A percentile compares a stretch with the other conserved stretches of the same genome.
phyloP scores from a whole-genome alignment of 2,888 invertebrate genomes.

The Colletes collaris region DNA sequence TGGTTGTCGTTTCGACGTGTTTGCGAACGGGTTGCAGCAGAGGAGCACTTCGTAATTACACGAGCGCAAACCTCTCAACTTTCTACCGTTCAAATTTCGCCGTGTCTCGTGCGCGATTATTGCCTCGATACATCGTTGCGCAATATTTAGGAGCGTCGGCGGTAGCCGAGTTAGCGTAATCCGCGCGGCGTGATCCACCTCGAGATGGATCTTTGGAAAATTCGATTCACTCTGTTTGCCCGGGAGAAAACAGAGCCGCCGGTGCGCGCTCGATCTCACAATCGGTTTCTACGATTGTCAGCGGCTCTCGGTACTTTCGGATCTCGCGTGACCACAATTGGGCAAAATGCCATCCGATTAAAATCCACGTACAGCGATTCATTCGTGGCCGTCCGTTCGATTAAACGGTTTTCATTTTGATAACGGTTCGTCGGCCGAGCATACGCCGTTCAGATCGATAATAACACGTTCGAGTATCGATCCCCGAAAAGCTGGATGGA shows the following conservation, averaged over 20 bases:
- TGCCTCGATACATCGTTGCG: constrained; percentile 49
- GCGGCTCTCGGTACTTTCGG: neutral
- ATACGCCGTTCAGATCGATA: no score
- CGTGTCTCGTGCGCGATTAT: constrained; percentile 37
- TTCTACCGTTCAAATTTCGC: constrained; percentile 59
- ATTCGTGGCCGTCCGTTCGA: no score
- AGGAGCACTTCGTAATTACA: constrained; percentile 1
- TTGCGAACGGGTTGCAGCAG: constrained; percentile 4
- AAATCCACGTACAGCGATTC: no score
- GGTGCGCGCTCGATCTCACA: neutral
- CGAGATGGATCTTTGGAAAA: neutral
- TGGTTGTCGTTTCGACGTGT: neutral
- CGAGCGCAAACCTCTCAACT: constrained; percentile 40
- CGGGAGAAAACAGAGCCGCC: neutral
- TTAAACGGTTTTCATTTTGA: no score
- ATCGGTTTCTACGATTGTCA: neutral
- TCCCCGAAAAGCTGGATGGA: no score
- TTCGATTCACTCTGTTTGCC: neutral
- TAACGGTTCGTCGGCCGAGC: no score
- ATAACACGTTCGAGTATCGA: no score
- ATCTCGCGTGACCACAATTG: no score
- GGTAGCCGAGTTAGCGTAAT: constrained; percentile 6
- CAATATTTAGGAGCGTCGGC: constrained; percentile 49
- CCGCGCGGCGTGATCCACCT: neutral
- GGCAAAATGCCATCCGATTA: no score